Evolutionary conservation across 2,113 vertebrate species (phyloP).

Genomic region (Periophthalmus modestus): DNA sequence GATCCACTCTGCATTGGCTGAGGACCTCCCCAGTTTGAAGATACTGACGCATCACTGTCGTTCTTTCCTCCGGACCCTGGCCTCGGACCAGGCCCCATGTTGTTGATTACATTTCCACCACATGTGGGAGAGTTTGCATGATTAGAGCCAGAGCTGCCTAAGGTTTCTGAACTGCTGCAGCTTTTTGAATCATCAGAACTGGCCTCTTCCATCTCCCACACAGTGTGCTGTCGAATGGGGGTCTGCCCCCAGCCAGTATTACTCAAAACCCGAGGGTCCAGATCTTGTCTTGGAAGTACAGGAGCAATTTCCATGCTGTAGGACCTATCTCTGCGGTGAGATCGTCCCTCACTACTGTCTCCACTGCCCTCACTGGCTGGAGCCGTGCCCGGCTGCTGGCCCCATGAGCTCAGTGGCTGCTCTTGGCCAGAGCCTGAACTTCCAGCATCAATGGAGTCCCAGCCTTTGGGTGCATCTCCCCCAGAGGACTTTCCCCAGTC

Average conservation of each 20-base stretch:
- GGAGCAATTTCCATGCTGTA: constrained; percentile 76
- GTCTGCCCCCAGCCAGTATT: constrained; percentile 98
- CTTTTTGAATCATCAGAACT: constrained; percentile 81
- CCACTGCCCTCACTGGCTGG: constrained; percentile 89
- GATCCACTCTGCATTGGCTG: constrained; percentile 70
- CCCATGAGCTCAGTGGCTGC: constrained; percentile 83
- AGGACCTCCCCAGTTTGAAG: constrained; percentile 88
- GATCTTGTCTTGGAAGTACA: constrained; percentile 88
- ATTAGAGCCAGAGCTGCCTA: constrained; percentile 76
- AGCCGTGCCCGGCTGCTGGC: constrained; percentile 76
- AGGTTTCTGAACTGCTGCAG: constrained; percentile 86
- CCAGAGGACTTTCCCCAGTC: constrained; percentile 75
- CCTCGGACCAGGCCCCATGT: constrained; percentile 76
- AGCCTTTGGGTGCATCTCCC: constrained; percentile 84
- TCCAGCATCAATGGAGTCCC: constrained; percentile 78
- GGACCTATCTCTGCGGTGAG: constrained; percentile 76
- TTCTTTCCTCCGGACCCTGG: constrained; percentile 88
- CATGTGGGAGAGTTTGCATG: constrained; percentile 55
- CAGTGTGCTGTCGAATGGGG: constrained; percentile 95
- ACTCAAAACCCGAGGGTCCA: constrained; percentile 94
- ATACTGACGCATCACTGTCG: constrained; percentile 86
- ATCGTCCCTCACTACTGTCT: constrained; percentile 82
- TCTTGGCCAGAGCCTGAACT: constrained; percentile 70
- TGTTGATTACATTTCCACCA: constrained; percentile 60
- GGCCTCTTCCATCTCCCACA: constrained; percentile 97